A percentile compares a stretch with the other conserved stretches of the same genome.
Evolutionary conservation across 2,888 invertebrate genomes (phyloP).

Genomic region (Lithodes maja): DNA sequence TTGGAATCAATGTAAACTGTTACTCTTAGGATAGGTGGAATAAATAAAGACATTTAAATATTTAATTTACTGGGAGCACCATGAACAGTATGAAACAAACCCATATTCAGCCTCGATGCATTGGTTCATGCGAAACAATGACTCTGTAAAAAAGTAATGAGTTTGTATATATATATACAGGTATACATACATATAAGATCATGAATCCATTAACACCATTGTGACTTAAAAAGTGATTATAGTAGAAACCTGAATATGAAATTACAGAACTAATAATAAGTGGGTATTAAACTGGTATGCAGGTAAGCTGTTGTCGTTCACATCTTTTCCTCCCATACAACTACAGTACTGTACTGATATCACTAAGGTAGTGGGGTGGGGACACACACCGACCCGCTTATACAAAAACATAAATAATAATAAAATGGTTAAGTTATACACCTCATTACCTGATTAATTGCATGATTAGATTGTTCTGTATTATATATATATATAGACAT

Average conservation of each 20-base stretch:
- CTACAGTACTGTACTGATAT: too few species aligned
- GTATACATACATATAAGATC: conserved; percentile 6
- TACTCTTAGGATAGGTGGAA: too few species aligned
- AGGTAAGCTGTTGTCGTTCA: conserved; percentile 20
- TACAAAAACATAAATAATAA: conserved; percentile 17
- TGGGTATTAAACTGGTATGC: conserved; percentile 13
- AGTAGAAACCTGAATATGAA: conserved; percentile 42
- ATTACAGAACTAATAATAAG: conserved; percentile 33
- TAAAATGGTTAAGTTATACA: conserved; percentile 20
- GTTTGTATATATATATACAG: too few species aligned
- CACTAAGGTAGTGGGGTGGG: not conserved
- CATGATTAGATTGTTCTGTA: not conserved
- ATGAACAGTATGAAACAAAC: conserved; percentile 61
- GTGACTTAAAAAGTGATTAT: conserved; percentile 12
- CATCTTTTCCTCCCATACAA: not conserved
- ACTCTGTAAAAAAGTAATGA: conserved; percentile 58
- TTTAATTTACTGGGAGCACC: conserved; percentile 66
- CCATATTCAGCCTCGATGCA: conserved; percentile 47
- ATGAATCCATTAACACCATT: conserved; percentile 46
- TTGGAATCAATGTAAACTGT: too few species aligned
- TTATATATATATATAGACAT: too few species aligned
- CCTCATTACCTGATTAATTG: conserved; percentile 20
- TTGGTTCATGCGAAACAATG: conserved; percentile 43
- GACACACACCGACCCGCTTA: not conserved
- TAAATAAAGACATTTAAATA: conserved; percentile 34